phyloP scores from a whole-genome alignment of 2,797 vertebrate species.

The Crypturellus tataupa region DNA sequence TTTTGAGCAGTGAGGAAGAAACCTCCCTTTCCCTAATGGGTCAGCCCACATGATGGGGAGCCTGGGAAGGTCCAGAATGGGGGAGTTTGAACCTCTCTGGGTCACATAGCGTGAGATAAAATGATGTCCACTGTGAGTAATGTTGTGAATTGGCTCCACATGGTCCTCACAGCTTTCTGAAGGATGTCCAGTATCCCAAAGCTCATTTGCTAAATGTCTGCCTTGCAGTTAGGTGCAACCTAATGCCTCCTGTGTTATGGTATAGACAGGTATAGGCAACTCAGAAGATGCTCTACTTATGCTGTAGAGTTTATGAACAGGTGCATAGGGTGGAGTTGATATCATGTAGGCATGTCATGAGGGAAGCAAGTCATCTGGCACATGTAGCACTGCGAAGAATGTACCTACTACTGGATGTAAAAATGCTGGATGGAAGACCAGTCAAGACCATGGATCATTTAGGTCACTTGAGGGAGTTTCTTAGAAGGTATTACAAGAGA shows the following conservation, averaged over 20 bases:
- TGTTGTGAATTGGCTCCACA: not conserved
- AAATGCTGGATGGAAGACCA: not conserved
- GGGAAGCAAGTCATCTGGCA: not conserved
- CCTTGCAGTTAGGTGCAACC: not conserved
- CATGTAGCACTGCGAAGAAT: not conserved
- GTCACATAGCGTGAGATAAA: not conserved
- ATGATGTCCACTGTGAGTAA: not conserved
- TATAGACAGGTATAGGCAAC: not conserved
- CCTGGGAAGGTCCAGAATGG: not conserved
- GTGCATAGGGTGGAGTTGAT: not conserved
- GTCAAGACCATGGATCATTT: not conserved
- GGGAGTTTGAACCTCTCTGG: rapidly evolving
- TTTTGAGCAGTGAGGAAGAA: not conserved
- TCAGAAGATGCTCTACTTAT: not conserved
- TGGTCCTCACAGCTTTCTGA: not conserved
- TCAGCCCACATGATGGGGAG: not conserved
- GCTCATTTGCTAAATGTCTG: not conserved
- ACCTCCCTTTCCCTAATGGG: not conserved
- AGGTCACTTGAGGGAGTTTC: not conserved
- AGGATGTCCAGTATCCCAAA: not conserved
- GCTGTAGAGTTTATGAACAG: not conserved
- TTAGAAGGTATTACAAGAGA: not conserved
- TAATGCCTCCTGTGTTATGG: not conserved
- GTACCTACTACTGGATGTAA: not conserved
- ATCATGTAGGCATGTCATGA: not conserved